A percentile compares a stretch with the other conserved stretches of the same genome.
phyloP scores from a whole-genome alignment of 2,113 vertebrate species.

The Scatophagus argus region DNA sequence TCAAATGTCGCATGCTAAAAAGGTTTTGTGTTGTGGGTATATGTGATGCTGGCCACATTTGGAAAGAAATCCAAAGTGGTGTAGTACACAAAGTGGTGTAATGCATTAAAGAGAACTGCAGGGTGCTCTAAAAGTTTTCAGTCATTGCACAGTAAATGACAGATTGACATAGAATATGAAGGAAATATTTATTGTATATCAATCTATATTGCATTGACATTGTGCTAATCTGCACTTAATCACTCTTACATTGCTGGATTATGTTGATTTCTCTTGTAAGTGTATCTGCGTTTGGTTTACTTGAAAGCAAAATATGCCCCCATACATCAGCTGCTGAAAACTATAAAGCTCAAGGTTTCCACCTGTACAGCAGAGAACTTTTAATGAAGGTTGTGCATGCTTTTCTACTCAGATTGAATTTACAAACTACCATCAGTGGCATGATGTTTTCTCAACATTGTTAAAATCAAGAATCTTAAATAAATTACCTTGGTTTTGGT shows the following conservation, averaged over 20 bases:
- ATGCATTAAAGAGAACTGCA: too few relatives aligned
- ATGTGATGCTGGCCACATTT: not conserved
- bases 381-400: not conserved
- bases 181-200: not conserved
- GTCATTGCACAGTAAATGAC: not conserved
- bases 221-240: not conserved
- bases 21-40: not conserved
- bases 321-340: not conserved
- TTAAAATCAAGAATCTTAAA: not conserved
- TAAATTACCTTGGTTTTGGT: not conserved
- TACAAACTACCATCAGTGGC: not conserved
- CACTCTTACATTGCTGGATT: not conserved
- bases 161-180: not conserved
- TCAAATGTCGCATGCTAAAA: conserved; percentile 9
- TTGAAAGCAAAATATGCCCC: not conserved
- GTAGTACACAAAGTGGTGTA: not conserved
- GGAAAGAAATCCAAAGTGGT: not conserved
- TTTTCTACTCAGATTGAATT: not conserved
- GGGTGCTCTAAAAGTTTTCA: not conserved
- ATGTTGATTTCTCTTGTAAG: not conserved
- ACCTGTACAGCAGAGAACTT: too few relatives aligned
- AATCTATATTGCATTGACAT: not conserved
- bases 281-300: not conserved
- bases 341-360: not conserved
- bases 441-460: not conserved